These are phyloP conservation scores for Percopsis transmontana DNA, from an alignment of 2,113 vertebrate species.

Conservation along the genomic window DNA sequence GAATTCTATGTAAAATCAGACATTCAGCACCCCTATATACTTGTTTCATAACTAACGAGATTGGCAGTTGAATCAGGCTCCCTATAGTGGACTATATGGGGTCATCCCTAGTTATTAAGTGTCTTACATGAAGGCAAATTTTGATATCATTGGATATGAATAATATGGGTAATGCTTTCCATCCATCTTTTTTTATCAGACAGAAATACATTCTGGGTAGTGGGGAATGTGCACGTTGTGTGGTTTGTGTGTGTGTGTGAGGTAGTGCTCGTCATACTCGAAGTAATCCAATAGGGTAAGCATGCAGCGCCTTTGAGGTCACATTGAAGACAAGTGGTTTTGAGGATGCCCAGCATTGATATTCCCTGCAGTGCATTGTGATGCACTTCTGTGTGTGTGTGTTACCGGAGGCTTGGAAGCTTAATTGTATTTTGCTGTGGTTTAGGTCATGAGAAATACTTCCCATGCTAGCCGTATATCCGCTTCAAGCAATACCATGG, in stretches of 20 bases:
- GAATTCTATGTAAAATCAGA: no score
- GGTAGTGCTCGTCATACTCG: not conserved
- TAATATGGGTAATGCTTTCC: not conserved
- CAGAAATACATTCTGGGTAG: not conserved
- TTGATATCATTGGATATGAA: no score
- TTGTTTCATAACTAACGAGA: no score
- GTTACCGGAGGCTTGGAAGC: conserved; percentile 1
- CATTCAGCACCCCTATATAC: no score
- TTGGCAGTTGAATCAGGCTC: no score
- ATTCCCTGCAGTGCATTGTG: no score
- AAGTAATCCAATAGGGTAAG: not conserved
- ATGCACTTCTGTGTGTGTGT: not conserved
- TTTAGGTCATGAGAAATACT: conserved; percentile 85
- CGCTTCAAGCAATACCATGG: conserved; percentile 79
- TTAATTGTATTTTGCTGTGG: conserved; percentile 57
- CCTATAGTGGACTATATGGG: no score
- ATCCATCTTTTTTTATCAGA: not conserved
- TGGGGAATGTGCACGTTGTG: not conserved
- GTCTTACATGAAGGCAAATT: no score
- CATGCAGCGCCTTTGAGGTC: conserved; percentile 4
- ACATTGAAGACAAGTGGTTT: not conserved
- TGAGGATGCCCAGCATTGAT: no score
- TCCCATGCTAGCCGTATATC: conserved; percentile 81
- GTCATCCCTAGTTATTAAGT: no score
- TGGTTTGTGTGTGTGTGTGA: not conserved